phyloP scores from a whole-genome alignment of 2,888 invertebrate species.

The Belgica antarctica region DNA sequence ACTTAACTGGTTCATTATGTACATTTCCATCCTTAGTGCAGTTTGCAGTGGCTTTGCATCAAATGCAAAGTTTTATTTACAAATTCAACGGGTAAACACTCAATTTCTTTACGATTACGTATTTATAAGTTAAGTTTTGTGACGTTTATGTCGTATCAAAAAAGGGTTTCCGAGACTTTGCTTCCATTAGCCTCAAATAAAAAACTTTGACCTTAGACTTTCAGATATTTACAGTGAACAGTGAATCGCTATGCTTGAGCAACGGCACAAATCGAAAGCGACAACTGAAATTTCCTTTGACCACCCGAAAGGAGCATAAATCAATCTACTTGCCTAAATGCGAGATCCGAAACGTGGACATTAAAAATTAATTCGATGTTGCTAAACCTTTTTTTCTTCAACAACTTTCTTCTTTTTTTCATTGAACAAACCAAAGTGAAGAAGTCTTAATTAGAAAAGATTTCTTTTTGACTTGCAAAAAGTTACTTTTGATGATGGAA shows the following conservation, averaged over 20 bases:
- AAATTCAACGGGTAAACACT: neutral
- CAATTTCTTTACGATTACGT: neutral
- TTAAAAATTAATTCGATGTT: constrained; percentile 42
- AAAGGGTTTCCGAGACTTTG: neutral
- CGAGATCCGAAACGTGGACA: constrained; percentile 11
- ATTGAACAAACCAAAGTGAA: neutral
- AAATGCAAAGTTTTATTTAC: constrained; percentile 6
- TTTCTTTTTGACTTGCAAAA: neutral
- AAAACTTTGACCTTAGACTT: constrained; percentile 19
- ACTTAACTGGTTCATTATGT: constrained; percentile 8
- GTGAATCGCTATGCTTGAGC: neutral
- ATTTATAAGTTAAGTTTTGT: constrained; percentile 2
- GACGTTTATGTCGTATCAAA: constrained; percentile 16
- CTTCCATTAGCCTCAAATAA: constrained; percentile 15
- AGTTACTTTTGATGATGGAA: too few relatives aligned
- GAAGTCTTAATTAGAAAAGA: constrained; percentile 19
- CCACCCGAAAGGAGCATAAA: neutral
- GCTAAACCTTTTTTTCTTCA: neutral
- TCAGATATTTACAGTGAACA: constrained; percentile 34
- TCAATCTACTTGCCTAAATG: neutral
- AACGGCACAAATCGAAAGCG: neutral
- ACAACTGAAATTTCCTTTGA: constrained; percentile 11
- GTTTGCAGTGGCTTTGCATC: constrained; percentile 14
- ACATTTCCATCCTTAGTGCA: constrained; percentile 4
- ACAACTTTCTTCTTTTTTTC: neutral